These are phyloP conservation scores for Drepana falcataria DNA, from an alignment of 2,888 invertebrate genomes.

Conservation along the genomic window DNA sequence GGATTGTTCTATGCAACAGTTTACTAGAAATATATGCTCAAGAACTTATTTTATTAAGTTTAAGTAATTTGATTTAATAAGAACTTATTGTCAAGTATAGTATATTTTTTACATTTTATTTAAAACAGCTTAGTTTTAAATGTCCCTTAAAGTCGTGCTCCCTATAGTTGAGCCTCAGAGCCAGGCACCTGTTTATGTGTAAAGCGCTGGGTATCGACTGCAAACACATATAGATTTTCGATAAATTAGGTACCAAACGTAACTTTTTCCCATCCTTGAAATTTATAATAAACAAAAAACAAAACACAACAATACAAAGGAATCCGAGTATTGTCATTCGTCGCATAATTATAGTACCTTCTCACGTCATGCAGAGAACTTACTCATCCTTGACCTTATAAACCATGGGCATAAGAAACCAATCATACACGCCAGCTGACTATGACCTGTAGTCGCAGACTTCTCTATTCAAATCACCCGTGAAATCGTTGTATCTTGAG, in stretches of 20 bases:
- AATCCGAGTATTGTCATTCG: slow-evolving; percentile 34
- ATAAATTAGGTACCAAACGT: not conserved
- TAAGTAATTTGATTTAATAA: no score
- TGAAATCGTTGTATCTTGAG: slow-evolving; percentile 10
- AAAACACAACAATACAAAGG: slow-evolving; percentile 30
- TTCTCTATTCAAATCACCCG: slow-evolving; percentile 9
- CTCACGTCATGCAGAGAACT: slow-evolving; percentile 35
- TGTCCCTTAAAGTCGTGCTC: no score
- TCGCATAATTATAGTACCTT: slow-evolving; percentile 30
- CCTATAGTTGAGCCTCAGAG: no score
- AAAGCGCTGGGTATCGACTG: no score
- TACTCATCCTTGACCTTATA: slow-evolving; percentile 63
- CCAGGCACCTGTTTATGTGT: no score
- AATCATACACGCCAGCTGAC: slow-evolving; percentile 18
- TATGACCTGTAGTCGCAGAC: slow-evolving; percentile 16
- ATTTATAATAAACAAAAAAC: slow-evolving; percentile 15
- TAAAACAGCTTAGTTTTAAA: no score
- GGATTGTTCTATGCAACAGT: no score
- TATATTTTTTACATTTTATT: no score
- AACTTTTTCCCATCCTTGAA: not conserved
- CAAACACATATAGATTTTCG: not conserved
- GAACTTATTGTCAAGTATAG: no score
- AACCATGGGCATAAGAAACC: slow-evolving; percentile 23
- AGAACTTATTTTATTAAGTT: no score
- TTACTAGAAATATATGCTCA: no score